phyloP scores from a whole-genome alignment of 2,113 vertebrate species.

The Cynoglossus semilaevis region DNA sequence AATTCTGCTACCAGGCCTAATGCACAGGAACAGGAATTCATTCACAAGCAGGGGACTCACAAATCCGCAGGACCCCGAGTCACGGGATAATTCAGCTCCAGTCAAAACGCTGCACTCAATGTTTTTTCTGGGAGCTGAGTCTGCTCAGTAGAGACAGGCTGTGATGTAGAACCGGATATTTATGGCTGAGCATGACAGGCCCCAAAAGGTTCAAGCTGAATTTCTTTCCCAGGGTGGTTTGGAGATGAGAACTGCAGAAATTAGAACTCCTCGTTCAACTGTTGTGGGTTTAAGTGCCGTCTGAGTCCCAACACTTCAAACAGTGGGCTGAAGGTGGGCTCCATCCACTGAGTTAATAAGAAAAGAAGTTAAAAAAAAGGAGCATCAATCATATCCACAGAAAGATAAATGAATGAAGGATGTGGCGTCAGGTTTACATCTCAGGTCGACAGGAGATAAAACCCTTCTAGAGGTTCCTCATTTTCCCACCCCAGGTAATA shows the following conservation, averaged over 20 bases:
- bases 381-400: no score
- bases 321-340: no score
- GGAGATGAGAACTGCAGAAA: conserved; percentile 1
- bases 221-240: conserved; percentile 18
- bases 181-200: conserved; percentile 21
- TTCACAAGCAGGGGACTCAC: conserved; percentile 2
- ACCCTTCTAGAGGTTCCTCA: background rate
- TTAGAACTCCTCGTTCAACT: conserved; percentile 9
- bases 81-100: conserved; percentile 10
- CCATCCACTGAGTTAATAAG: no score
- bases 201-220: conserved; percentile 10
- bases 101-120: conserved; percentile 17
- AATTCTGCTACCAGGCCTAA: conserved; percentile 1
- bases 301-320: background rate
- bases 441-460: conserved; percentile 5
- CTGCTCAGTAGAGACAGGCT: conserved; percentile 30
- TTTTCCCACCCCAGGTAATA: background rate
- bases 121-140: conserved; percentile 20
- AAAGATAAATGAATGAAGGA: background rate
- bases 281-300: background rate
- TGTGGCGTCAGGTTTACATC: conserved; percentile 23
- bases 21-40: conserved; percentile 13
- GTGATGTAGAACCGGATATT: conserved; percentile 39
- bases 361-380: no score
- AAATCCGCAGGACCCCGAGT: conserved; percentile 29